Conservation (phyloP, 2,888 invertebrate genomes). For the Drepanosiphum platanoidis region DNA sequence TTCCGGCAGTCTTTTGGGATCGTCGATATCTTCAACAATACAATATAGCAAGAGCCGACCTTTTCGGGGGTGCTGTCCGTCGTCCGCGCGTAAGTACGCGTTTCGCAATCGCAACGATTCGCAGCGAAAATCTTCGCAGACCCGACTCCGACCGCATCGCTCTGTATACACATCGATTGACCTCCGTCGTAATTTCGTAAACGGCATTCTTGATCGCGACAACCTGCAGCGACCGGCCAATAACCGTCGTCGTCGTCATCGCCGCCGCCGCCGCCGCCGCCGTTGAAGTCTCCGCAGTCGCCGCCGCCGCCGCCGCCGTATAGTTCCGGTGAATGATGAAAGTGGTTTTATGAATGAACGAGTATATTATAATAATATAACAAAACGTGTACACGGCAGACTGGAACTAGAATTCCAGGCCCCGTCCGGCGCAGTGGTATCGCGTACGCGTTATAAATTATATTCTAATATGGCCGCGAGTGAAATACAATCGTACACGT, state of each 20-base stretch:
- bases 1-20: no score
- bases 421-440: not conserved
- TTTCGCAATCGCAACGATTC: not conserved
- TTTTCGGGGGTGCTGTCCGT: not conserved
- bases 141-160: not conserved
- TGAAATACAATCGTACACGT: not conserved
- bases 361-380: not conserved
- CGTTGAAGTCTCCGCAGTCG: not conserved
- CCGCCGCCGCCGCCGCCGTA: not conserved
- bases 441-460: not conserved
- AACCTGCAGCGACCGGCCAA: not conserved
- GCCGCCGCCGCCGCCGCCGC: not conserved
- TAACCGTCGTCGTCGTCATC: no score
- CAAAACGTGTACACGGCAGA: not conserved
- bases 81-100: not conserved
- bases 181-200: constrained; percentile 38
- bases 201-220: constrained; percentile 53
- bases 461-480: not conserved
- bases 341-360: constrained; percentile 62
- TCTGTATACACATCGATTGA: constrained; percentile 24
- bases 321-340: constrained; percentile 59
- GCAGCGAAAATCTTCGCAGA: not conserved
- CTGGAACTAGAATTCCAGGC: not conserved
- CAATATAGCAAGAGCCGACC: no score
- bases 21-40: no score